phyloP scores from a whole-genome alignment of 2,888 invertebrate species.

The Drosophila lutescens region DNA sequence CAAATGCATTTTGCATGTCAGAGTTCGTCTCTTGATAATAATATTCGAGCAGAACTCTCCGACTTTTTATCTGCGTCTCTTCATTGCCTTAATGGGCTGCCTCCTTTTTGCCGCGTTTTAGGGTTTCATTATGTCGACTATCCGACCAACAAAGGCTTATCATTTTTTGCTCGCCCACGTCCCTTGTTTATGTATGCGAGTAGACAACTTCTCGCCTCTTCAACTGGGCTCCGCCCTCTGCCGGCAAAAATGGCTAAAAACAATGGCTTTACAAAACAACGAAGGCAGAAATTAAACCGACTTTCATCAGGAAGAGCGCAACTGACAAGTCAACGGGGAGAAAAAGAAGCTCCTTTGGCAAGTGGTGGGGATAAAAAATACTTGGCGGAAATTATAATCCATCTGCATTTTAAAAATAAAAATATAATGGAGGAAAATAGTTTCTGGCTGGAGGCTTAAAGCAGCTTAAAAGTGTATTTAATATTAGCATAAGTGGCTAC shows the following conservation, averaged over 20 bases:
- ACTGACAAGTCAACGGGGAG: constrained; percentile 26
- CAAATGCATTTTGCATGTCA: constrained; percentile 76
- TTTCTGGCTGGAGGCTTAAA: not conserved
- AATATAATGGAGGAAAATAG: constrained; percentile 13
- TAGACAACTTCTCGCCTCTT: constrained; percentile 24
- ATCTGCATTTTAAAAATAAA: constrained; percentile 27
- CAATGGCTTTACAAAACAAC: constrained; percentile 51
- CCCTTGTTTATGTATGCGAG: constrained; percentile 31
- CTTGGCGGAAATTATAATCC: constrained; percentile 41
- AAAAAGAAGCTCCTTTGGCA: constrained; percentile 19
- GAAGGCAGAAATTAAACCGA: constrained; percentile 37
- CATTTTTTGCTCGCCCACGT: constrained; percentile 45
- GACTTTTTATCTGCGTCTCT: constrained; percentile 17
- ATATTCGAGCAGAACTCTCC: constrained; percentile 12
- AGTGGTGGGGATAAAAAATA: constrained; percentile 20
- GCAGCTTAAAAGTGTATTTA: constrained; percentile 7
- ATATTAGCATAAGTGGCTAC: constrained; percentile 12
- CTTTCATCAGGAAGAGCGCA: constrained; percentile 40
- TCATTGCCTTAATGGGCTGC: constrained; percentile 38
- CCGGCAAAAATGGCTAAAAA: constrained; percentile 57
- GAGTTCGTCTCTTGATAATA: constrained; percentile 41
- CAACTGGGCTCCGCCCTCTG: constrained; percentile 17
- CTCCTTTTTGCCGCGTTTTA: constrained; percentile 29
- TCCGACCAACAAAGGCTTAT: constrained; percentile 67
- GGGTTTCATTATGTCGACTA: constrained; percentile 55